phyloP scores from a whole-genome alignment of 1,140 invertebrate species.

The Oncopeltus fasciatus region DNA sequence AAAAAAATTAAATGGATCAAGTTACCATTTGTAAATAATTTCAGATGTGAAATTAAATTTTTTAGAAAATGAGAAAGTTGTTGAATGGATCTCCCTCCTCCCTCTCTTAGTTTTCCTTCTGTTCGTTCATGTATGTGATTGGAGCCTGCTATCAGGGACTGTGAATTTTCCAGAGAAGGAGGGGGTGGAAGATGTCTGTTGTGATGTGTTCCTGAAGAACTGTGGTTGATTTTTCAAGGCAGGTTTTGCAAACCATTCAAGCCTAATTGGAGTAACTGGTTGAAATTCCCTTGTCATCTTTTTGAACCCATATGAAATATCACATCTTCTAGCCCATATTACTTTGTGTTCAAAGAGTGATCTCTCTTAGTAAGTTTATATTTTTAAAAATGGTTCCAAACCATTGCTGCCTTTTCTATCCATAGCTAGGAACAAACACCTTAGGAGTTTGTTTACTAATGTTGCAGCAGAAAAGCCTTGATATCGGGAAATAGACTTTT shows the following conservation, averaged over 20 bases:
- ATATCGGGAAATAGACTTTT: no score
- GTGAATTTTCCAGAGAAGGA: neutral
- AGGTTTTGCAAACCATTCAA: neutral
- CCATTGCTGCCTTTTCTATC: no score
- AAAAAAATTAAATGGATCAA: no score
- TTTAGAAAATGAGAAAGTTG: neutral
- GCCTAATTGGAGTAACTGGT: neutral
- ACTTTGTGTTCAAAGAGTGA: no score
- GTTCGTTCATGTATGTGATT: no score
- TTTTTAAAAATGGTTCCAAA: no score
- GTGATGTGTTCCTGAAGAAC: neutral
- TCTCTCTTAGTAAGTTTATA: no score
- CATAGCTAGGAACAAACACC: no score
- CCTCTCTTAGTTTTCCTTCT: neutral
- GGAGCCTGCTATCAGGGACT: neutral
- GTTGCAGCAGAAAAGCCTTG: no score
- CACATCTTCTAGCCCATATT: neutral
- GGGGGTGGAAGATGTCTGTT: neutral
- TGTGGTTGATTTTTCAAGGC: neutral
- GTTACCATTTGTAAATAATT: no score
- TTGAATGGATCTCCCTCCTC: neutral
- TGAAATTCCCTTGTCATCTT: neutral
- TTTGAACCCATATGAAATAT: neutral
- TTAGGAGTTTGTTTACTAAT: no score
- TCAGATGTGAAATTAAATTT: no score